Evolutionary conservation across 2,888 invertebrate genomes (phyloP), one percentile per base, ranked within the genome.

Genomic region (Meteorus cinctellus): DNA sequence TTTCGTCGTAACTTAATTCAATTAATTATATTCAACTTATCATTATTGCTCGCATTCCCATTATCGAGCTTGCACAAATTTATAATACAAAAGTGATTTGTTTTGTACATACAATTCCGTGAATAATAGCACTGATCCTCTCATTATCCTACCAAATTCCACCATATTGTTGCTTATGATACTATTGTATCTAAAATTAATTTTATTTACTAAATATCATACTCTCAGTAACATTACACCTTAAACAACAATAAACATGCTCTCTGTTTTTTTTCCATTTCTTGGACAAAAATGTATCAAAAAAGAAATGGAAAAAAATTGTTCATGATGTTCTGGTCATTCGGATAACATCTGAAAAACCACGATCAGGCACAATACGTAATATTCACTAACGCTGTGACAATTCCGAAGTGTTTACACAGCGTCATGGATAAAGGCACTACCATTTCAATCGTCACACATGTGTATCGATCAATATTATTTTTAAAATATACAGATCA

Each of bases 71-170:
- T 65, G 24, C 75, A 71, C 66, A 34, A 65, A 55, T 75, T 74
- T 83, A 85, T 85, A 79, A 84, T 85, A 86, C 84, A 84, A 85
- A 84, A 83, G 77, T 83, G 81, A 82, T 81, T 80, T 78, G 70
- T 82, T 85, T 85, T 85, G 84, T 85, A 85, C 85, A 84, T 82
- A 82, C 79, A 70, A 51, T 63, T 63, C 45, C 71, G 66, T 34
- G 51, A 73, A 65, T 63, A 48, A 68, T 72, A 63, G 67, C 62
- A 55, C 73, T 74, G 74, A 65, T 66, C 60, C 34, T 41, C 41
- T 12, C 2, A 19, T 19, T 19, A 55, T 8, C 8, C 2, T 19
- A 5, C 1, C 5, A 55, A 12, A 68, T 45, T 27, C 36, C 55
- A 48, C 55, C n/a, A 65, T 62, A 60, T 36, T 16, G 14, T 72